Base-by-base conservation (phyloP, 2,113 vertebrate genomes). In the Poicephalus gulielmi region DNA sequence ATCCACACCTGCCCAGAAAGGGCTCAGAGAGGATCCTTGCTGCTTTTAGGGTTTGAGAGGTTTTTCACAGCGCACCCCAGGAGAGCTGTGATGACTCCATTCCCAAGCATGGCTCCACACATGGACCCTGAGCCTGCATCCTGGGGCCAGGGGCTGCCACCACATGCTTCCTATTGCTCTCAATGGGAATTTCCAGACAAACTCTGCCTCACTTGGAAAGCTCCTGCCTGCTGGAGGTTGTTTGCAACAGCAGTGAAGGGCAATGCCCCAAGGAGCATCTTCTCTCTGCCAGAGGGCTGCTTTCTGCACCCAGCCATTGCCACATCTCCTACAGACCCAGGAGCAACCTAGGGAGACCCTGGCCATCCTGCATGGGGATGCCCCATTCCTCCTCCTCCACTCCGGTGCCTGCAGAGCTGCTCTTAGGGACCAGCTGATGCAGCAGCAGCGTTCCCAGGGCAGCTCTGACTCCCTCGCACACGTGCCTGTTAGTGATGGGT, bases 361-460 rank as follows among this genome's bases (percentile, higher is more conserved):
- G 78, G 59, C 41, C 67, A 25, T 78, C 37, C 50, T 41, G 37
- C 23, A 6, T 20, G 39, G 50, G 57, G 64, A 31, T 15, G 20
- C 5, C n/a, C 64, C 2, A 0, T 23, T 75, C 59, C 59, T 62
- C 41, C 73, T 57, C 13, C 35, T 63, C 46, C 1, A 1, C 43
- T 74, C 14, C 6, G 9, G 9, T 49, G 60, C 57, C 35, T 33
- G 27, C 41, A 77, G 57, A 52, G 30, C 37, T 83, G 67, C 57
- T 49, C 57, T 68, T 39, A 60, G 63, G 37, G 3, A 87, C 41
- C 69, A 82, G 41, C 24, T 83, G 17, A 8, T 6, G 7, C 0
- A 64, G 28, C 1, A 3, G 22, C 12, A 41, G 63, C 7, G 4
- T 41, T 59, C 47, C 10, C 0, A 0, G 33, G 57, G 19, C 44